Evolutionary conservation across 2,797 vertebrate species (phyloP).

Genomic region (Lepilemur ruficaudatus): DNA sequence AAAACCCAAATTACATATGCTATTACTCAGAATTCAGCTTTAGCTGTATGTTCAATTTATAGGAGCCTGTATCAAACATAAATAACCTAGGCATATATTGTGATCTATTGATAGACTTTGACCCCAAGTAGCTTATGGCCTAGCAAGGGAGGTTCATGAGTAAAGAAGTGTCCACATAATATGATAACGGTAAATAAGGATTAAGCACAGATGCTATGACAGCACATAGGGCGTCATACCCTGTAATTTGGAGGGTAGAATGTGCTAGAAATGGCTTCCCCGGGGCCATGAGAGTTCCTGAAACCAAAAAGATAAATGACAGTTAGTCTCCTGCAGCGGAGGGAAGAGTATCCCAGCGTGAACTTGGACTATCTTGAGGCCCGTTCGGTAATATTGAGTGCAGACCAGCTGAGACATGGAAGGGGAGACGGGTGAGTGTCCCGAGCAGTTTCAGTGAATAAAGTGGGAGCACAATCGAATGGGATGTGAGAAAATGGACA

Average conservation of each 20-base stretch:
- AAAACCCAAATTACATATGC: constrained; percentile 4
- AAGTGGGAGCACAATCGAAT: not conserved
- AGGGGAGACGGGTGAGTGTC: not conserved
- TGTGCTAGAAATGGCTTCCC: not conserved
- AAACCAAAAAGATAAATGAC: not conserved
- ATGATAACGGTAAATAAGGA: not conserved
- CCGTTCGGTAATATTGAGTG: not conserved
- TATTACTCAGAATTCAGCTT: not conserved
- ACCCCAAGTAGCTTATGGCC: not conserved
- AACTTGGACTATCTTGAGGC: not conserved
- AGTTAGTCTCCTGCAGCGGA: not conserved
- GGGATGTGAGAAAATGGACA: not conserved
- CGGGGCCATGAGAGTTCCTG: not conserved
- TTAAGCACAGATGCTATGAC: not conserved
- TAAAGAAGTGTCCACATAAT: not conserved
- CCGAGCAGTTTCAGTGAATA: not conserved
- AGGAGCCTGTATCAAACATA: not conserved
- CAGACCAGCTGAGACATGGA: not conserved
- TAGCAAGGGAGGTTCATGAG: not conserved
- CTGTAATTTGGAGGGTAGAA: not conserved
- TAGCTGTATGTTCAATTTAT: not conserved
- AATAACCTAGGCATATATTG: not conserved
- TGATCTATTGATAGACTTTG: not conserved
- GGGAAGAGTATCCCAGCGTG: not conserved
- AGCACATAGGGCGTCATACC: not conserved